These are phyloP conservation scores for Thymallus thymallus DNA, from an alignment of 2,113 vertebrate genomes.

Conservation along the genomic window DNA sequence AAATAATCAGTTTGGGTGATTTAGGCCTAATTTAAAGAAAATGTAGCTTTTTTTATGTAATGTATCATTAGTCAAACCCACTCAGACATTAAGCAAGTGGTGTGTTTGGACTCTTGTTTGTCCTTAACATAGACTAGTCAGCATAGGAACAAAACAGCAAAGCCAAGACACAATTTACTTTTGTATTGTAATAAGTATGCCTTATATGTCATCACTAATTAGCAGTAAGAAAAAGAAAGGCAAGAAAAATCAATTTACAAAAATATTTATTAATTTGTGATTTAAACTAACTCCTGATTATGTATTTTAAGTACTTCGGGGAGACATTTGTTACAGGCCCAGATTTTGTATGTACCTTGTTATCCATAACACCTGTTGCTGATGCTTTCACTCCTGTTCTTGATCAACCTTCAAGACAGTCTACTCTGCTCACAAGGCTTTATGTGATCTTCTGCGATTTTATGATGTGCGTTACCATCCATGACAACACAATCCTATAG, in stretches of 20 bases:
- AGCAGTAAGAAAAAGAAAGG: not conserved
- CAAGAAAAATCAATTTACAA: not conserved
- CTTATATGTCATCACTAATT: constrained; percentile 16
- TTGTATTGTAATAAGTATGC: constrained; percentile 49
- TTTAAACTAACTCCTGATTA: constrained; percentile 20
- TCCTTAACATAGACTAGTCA: not conserved
- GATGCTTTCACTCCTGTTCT: not conserved
- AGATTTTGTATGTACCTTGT: constrained; percentile 3
- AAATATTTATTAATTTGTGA: constrained; percentile 9
- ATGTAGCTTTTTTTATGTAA: no score
- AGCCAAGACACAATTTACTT: constrained; percentile 48
- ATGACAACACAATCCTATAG: not conserved
- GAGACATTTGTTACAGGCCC: not conserved
- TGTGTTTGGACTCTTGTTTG: not conserved
- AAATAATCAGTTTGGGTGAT: not conserved
- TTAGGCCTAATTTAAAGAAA: no score
- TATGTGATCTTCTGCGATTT: not conserved
- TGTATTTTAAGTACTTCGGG: constrained; percentile 17
- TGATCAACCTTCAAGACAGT: not conserved
- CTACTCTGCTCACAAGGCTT: not conserved
- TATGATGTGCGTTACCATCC: not conserved
- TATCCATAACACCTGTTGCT: not conserved
- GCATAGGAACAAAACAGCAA: not conserved
- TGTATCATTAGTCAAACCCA: not conserved
- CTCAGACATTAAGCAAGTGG: not conserved